Evolutionary conservation across 1,140 invertebrate genomes (phyloP).

Genomic region (Caenorhabditis inopinata): DNA sequence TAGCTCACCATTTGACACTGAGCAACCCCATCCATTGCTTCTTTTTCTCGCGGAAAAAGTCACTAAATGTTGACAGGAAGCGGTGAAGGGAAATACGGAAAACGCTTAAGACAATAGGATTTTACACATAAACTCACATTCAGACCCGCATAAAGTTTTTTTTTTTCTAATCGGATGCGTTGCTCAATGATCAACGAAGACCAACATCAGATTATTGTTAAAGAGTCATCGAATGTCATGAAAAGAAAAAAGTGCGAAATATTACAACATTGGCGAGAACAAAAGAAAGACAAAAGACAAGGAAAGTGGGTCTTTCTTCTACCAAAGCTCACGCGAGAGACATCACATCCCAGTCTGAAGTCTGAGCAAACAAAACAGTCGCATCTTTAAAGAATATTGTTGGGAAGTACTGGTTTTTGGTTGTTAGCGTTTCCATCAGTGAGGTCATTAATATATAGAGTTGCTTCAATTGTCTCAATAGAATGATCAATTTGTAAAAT

Average conservation of each 20-base stretch:
- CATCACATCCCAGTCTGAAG: too few relatives aligned
- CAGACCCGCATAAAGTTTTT: background rate
- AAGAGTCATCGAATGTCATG: background rate
- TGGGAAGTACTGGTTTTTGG: too few relatives aligned
- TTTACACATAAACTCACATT: background rate
- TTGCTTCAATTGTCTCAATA: too few relatives aligned
- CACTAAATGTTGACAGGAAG: background rate
- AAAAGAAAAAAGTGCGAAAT: background rate
- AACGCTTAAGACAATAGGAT: background rate
- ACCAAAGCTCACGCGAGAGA: too few relatives aligned
- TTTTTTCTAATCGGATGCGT: background rate
- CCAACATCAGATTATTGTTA: background rate
- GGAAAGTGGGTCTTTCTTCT: too few relatives aligned
- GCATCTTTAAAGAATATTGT: too few relatives aligned
- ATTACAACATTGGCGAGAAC: too few relatives aligned
- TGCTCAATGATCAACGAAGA: slow-evolving; percentile 1
- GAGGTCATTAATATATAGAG: too few relatives aligned
- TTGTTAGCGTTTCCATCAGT: too few relatives aligned
- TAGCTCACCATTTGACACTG: slow-evolving; percentile 19
- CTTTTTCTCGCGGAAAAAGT: background rate
- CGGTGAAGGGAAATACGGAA: background rate
- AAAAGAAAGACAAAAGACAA: too few relatives aligned
- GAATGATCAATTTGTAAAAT: too few relatives aligned
- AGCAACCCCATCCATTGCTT: background rate
- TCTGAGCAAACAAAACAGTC: too few relatives aligned